Evolutionary conservation across 2,888 invertebrate species (phyloP).

Genomic region (Cistogaster globosa): DNA sequence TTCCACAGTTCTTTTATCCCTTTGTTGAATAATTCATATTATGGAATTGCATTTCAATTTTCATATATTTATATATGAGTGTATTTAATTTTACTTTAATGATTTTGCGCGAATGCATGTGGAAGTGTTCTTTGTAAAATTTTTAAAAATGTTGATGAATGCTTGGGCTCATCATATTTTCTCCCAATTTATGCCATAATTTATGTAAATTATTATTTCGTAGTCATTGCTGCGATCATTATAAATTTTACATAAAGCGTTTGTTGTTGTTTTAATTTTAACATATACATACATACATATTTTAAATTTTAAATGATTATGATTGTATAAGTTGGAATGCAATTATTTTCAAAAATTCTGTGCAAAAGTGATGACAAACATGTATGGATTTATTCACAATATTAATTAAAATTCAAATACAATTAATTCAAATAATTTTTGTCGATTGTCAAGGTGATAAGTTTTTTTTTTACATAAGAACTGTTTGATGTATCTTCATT

Average conservation of each 20-base stretch:
- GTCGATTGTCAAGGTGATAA: too few species aligned
- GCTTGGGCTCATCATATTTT: not conserved
- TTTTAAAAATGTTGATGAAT: not conserved
- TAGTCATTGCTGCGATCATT: slow-evolving; percentile 37
- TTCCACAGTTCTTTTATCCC: slow-evolving; percentile 35
- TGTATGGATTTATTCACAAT: not conserved
- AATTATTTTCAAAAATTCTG: not conserved
- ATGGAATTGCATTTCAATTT: slow-evolving; percentile 66
- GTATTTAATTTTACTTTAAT: slow-evolving; percentile 53
- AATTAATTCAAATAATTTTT: too few species aligned
- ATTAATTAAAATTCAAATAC: too few species aligned
- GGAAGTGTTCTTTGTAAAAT: slow-evolving; percentile 21
- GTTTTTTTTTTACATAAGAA: too few species aligned
- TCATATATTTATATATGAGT: slow-evolving; percentile 10
- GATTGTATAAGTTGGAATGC: not conserved
- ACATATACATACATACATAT: not conserved
- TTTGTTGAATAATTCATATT: slow-evolving; percentile 51
- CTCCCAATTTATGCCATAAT: slow-evolving; percentile 35
- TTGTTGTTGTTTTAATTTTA: not conserved
- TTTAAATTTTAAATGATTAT: not conserved
- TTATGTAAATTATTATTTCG: slow-evolving; percentile 29
- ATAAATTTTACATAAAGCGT: slow-evolving; percentile 24
- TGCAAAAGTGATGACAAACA: not conserved
- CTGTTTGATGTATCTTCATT: too few species aligned
- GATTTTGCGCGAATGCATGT: slow-evolving; percentile 24